Base-by-base conservation (phyloP, 1,140 invertebrate genomes). In the Venustaconcha ellipsiformis region DNA sequence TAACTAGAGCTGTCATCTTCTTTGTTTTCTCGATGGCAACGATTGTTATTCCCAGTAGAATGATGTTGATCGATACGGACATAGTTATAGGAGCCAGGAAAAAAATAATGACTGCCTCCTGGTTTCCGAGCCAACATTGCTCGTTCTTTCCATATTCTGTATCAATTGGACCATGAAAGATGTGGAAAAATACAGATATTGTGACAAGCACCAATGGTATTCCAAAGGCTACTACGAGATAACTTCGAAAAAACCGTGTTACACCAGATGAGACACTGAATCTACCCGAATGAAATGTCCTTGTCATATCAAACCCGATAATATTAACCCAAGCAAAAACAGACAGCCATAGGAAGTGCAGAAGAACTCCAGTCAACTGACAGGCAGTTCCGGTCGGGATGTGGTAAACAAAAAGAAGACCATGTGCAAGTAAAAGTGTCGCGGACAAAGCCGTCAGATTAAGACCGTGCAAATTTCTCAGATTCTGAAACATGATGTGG, bases 291-390 rank as follows among this genome's bases (percentile, higher is more conserved):
- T n/a, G 1, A 20, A 77, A 63, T 37, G 60, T 77, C 13, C 65
- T 37, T 8, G 69, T 60, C 75, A 77, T 72, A 26, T 77, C 75
- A 56, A 62, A 59, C n/a, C 75, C 69, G n/a, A 77, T 77, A 18
- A 71, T 59, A 14, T 67, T 77, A 37, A 67, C 62, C 75, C 75
- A 77, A n/a, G 48, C n/a, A 56, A 77, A 72, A 20, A 57, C 68
- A n/a, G 18, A 60, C 18, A 77, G 4, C 17, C 67, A 23, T 26
- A 67, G 15, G 17, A 72, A 72, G 57, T 77, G 70, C 12, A 72
- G 48, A 37, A 57, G 12, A 17, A 62, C 58, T 59, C 63, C 70
- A 62, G 60, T 67, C 3, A 57, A 5, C 14, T 59, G 48, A 58
- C 75, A 77, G 3, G n/a, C 48, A 37, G 4, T 37, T 18, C 23